phyloP scores from a whole-genome alignment of 2,888 invertebrate genomes.

The Drosophila infuscata region DNA sequence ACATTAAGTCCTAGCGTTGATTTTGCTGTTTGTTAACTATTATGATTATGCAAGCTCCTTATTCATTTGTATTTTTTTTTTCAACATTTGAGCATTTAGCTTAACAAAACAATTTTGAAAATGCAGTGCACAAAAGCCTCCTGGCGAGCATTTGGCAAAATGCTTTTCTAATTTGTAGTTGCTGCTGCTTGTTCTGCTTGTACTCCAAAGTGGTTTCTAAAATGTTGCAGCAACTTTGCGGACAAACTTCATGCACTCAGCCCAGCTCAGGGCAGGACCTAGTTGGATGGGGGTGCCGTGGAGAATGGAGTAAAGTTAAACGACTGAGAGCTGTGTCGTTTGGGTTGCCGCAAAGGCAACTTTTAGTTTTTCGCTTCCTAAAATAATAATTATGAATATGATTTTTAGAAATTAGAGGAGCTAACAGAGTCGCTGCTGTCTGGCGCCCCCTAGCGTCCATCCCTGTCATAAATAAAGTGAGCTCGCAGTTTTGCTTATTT shows the following conservation, averaged over 20 bases:
- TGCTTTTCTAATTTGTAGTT: conserved; percentile 39
- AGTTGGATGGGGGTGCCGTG: neutral
- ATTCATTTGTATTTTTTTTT: conserved; percentile 14
- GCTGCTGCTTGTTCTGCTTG: conserved; percentile 19
- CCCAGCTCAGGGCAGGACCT: neutral
- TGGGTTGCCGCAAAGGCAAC: conserved; percentile 49
- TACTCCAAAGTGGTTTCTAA: conserved; percentile 42
- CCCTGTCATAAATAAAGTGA: conserved; percentile 26
- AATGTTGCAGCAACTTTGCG: conserved; percentile 37
- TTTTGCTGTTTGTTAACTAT: conserved; percentile 9
- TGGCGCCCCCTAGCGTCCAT: conserved; percentile 23
- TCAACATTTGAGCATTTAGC: conserved; percentile 39
- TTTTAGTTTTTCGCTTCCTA: conserved; percentile 68
- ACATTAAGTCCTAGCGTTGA: conserved; percentile 4
- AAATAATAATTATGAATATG: conserved; percentile 76
- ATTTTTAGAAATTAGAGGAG: conserved; percentile 58
- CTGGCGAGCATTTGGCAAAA: conserved; percentile 33
- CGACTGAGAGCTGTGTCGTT: conserved; percentile 29
- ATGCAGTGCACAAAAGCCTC: conserved; percentile 20
- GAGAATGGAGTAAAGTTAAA: conserved; percentile 6
- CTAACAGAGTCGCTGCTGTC: conserved; percentile 10
- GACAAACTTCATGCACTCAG: conserved; percentile 52
- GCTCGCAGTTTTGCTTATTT: conserved; percentile 48
- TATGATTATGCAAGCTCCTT: conserved; percentile 18
- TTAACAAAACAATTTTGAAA: conserved; percentile 30